Percentiles rank a stretch among this genome's conserved stretches.
Conservation (phyloP, 1,140 invertebrate species). For the Formica exsecta region DNA sequence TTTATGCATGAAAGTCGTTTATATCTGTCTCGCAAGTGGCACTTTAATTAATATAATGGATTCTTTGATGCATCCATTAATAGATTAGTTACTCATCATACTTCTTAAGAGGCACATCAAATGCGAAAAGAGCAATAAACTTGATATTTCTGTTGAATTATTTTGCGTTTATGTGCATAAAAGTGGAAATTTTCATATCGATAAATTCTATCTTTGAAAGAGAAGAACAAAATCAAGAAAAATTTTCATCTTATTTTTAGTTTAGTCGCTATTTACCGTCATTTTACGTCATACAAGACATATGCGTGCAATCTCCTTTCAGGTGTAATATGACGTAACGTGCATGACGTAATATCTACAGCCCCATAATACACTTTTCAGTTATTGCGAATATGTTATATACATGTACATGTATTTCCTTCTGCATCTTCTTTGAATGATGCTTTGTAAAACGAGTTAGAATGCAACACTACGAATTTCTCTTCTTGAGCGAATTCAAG, state of each 20-base stretch:
- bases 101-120: background rate
- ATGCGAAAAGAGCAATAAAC: constrained; percentile 29
- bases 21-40: constrained; percentile 20
- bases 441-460: constrained; percentile 55
- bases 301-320: constrained; percentile 30
- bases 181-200: background rate
- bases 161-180: constrained; percentile 23
- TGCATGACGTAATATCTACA: constrained; percentile 46
- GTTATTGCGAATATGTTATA: constrained; percentile 48
- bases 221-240: background rate
- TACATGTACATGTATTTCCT: background rate
- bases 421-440: constrained; percentile 54
- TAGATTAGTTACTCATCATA: constrained; percentile 34
- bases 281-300: constrained; percentile 7
- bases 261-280: constrained; percentile 23
- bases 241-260: background rate
- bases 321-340: constrained; percentile 43
- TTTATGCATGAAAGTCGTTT: constrained; percentile 33
- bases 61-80: constrained; percentile 51
- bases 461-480: constrained; percentile 57
- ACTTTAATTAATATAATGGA: constrained; percentile 57
- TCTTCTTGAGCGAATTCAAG: constrained; percentile 19
- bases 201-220: background rate
- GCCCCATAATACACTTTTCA: constrained; percentile 47
- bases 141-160: background rate